Percentiles rank a stretch among this genome's conserved stretches.
Evolutionary conservation across 2,113 vertebrate genomes (phyloP).

Genomic region (Chrysemys picta): DNA sequence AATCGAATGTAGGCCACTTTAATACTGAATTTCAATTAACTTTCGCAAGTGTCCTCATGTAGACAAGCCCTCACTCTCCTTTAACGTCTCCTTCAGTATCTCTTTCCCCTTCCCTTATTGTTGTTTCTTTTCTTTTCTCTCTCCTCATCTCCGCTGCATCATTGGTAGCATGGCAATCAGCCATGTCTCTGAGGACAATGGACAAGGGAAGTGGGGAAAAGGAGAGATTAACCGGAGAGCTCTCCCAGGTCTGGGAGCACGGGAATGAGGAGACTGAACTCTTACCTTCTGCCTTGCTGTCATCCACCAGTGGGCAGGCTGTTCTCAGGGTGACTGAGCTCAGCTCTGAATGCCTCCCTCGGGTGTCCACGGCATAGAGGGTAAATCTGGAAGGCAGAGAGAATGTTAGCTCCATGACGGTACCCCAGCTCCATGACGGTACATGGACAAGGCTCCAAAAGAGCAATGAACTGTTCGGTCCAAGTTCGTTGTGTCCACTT

Average conservation of each 20-base stretch:
- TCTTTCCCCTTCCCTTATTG: not conserved
- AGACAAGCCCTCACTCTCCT: not conserved
- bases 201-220: not conserved
- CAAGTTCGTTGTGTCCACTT: not conserved
- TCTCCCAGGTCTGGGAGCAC: accelerated
- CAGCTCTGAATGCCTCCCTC: conserved; percentile 91
- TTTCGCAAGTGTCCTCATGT: not conserved
- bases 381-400: conserved; percentile 86
- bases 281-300: conserved; percentile 96
- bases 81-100: not conserved
- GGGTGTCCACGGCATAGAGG: conserved; percentile 92
- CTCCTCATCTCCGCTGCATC: not conserved
- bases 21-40: not conserved
- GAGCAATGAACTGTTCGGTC: not conserved
- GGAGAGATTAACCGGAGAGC: not conserved
- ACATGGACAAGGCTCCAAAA: accelerated
- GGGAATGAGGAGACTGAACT: not conserved
- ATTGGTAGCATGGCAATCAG: not conserved
- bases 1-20: not conserved
- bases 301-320: conserved; percentile 94
- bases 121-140: not conserved
- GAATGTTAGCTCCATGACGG: not conserved
- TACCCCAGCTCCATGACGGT: not conserved
- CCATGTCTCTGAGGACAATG: not conserved
- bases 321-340: conserved; percentile 93